A percentile compares a stretch with the other conserved stretches of the same genome.
Evolutionary conservation across 2,797 vertebrate genomes (phyloP).

Genomic region (Hapalemur alaotrensis): DNA sequence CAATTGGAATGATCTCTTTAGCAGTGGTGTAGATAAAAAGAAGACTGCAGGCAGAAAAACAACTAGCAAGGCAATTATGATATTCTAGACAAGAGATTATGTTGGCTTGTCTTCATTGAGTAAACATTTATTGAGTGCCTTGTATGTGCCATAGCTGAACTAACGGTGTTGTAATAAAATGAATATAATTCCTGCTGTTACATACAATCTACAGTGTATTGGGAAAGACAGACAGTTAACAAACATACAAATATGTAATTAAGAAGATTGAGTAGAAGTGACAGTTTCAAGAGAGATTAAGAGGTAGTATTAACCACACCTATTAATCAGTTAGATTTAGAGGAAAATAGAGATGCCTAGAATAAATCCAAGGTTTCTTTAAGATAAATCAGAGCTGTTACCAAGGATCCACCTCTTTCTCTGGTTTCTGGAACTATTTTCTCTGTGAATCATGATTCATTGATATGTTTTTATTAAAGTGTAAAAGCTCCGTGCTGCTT

Average conservation of each 20-base stretch:
- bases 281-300: neutral
- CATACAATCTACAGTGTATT: neutral
- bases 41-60: neutral
- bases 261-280: neutral
- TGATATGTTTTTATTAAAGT: neutral
- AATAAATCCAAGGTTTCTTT: neutral
- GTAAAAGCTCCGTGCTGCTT: neutral
- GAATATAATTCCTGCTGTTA: neutral
- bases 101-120: neutral
- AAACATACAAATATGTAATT: neutral
- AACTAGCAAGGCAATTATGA: neutral
- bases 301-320: neutral
- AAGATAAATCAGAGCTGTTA: conserved; percentile 30
- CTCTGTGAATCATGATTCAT: neutral
- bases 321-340: conserved; percentile 5
- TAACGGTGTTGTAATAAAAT: neutral
- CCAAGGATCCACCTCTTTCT: neutral
- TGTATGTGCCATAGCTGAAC: neutral
- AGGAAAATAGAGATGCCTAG: neutral
- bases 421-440: neutral
- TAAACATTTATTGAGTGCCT: neutral
- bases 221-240: neutral
- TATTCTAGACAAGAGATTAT: neutral
- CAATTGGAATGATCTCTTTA: neutral
- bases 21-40: neutral